Percentiles rank a stretch among this genome's conserved stretches.
These are phyloP conservation scores for Schizopygopsis pylzovi DNA, from an alignment of 2,797 vertebrate species.

Conservation along the genomic window DNA sequence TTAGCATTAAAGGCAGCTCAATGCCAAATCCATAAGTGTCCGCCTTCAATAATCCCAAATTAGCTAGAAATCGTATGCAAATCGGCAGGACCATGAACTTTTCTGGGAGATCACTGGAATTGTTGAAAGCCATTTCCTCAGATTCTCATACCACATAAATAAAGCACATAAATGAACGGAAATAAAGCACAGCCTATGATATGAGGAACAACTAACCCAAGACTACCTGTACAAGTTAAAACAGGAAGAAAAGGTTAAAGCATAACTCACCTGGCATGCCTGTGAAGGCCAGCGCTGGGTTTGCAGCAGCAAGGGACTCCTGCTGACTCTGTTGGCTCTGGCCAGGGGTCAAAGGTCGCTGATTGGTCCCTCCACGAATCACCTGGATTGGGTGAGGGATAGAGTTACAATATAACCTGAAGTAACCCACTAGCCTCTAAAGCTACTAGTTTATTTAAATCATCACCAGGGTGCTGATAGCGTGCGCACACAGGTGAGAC, in stretches of 20 bases:
- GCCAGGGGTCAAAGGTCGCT: slow-evolving; percentile 93
- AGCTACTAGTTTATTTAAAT: neutral
- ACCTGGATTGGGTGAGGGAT: slow-evolving; percentile 77
- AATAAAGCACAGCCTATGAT: neutral
- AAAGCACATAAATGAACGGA: neutral
- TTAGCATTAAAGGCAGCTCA: neutral
- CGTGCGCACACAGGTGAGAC: too few relatives aligned
- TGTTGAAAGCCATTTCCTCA: neutral
- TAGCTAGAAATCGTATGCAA: neutral
- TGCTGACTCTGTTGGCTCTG: slow-evolving; percentile 96
- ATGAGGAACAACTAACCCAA: neutral
- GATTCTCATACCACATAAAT: neutral
- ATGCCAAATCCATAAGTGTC: neutral
- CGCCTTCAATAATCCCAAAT: neutral
- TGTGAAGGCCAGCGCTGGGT: slow-evolving; percentile 92
- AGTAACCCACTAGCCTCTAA: neutral
- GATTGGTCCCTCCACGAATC: slow-evolving; percentile 90
- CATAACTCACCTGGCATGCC: slow-evolving; percentile 88
- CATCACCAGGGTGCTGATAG: too few relatives aligned
- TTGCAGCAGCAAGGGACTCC: slow-evolving; percentile 91
- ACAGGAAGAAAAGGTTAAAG: neutral
- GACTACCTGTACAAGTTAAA: neutral
- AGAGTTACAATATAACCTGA: neutral
- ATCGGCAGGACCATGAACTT: neutral
- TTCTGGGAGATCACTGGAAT: too few relatives aligned